phyloP scores from a whole-genome alignment of 2,113 vertebrate species.

The Ornithorhynchus anatinus region DNA sequence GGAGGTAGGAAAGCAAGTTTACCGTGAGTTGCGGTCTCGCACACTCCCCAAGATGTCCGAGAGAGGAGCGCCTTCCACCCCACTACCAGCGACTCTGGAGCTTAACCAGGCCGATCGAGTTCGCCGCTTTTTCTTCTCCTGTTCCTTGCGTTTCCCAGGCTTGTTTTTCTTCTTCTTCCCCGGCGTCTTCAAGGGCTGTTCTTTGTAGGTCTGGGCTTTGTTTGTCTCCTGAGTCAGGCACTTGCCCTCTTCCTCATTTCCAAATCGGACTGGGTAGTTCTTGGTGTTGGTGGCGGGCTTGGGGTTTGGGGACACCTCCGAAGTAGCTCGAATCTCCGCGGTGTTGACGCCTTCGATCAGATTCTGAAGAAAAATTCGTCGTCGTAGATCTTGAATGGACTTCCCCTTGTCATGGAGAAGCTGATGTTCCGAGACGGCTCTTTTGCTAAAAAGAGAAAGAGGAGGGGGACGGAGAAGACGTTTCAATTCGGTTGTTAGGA shows the following conservation, averaged over 20 bases:
- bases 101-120: slow-evolving; percentile 72
- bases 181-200: slow-evolving; percentile 73
- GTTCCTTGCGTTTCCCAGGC: slow-evolving; percentile 86
- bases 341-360: slow-evolving; percentile 93
- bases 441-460: slow-evolving; percentile 73
- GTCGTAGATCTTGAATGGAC: slow-evolving; percentile 86
- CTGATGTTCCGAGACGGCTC: slow-evolving; percentile 95
- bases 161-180: slow-evolving; percentile 92
- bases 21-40: slow-evolving; percentile 62
- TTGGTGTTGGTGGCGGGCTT: slow-evolving; percentile 86
- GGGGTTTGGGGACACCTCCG: slow-evolving; percentile 76
- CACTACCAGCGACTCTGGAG: slow-evolving; percentile 43
- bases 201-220: slow-evolving; percentile 88
- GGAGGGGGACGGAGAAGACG: not conserved
- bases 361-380: slow-evolving; percentile 88
- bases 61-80: slow-evolving; percentile 58
- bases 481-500: not conserved
- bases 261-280: slow-evolving; percentile 80
- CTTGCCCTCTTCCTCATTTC: slow-evolving; percentile 76
- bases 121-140: slow-evolving; percentile 89
- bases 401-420: slow-evolving; percentile 94
- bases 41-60: slow-evolving; percentile 54
- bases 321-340: slow-evolving; percentile 77
- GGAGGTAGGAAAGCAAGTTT: slow-evolving; percentile 15
- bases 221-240: slow-evolving; percentile 92